Evolutionary conservation across 2,888 invertebrate species (phyloP), one percentile per base, ranked within the genome.

Genomic region (Stenolophus ochropezus): DNA sequence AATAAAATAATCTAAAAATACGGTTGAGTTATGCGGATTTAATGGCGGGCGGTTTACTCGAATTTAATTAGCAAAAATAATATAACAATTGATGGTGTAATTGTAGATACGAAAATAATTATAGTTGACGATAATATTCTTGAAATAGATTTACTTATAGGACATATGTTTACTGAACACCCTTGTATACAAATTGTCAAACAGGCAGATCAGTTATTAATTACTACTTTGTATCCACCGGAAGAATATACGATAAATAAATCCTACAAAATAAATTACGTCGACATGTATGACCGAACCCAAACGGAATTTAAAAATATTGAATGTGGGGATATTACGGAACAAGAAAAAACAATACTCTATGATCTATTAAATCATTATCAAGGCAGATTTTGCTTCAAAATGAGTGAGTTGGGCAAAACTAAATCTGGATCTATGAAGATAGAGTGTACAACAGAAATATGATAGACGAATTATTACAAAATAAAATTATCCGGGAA

Each of bases 401-500:
- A n/a, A n/a, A n/a, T n/a, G n/a, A n/a, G n/a, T n/a, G n/a, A n/a
- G 14, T 58, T 58, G 78, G 69, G 14, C 51, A 14, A 49, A 21
- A 71, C 65, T 42, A 71, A 8, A 2, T 4, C 73, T 2, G 71
- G 47, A 4, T 16, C 16, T 1, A 65, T 47, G 25, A 33, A 27
- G 20, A 8, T 47, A 51, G 81, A 27, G 11, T 16, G 21, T 42
- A 49, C 2, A 14, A 16, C 14, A 73, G 83, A 0, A 49, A 77
- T 14, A 56, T 83, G 27, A 49, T 83, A 18, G 58, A 69, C 8
- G 82, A 83, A 5, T 61, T 82, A 58, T n/a, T 74, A 6, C n/a
- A 18, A 2, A 61, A 61, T 23, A n/a, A 56, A 2, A 82, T 84
- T 14, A 84, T 84, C 8, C 53, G 81, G 6, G 42, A 47, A 5